A percentile compares a stretch with the other conserved stretches of the same genome.
Evolutionary conservation across 2,888 invertebrate genomes (phyloP).

Genomic region (Drosophila mayaguana): DNA sequence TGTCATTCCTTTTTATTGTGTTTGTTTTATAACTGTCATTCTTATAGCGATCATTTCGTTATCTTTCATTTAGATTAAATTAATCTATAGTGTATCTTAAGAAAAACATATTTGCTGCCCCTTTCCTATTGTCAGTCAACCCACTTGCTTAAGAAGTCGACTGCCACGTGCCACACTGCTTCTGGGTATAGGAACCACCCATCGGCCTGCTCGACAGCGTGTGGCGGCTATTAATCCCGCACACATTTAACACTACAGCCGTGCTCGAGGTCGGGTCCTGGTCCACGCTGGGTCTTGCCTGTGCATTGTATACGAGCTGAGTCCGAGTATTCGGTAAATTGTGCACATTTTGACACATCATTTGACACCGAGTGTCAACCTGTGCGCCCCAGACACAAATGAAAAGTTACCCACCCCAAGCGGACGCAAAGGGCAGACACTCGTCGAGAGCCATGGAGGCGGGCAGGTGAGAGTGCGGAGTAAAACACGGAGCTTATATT

Average conservation of each 20-base stretch:
- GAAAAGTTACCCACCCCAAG: conserved; percentile 62
- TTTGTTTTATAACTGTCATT: too few species aligned
- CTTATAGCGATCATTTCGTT: too few species aligned
- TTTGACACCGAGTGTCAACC: conserved; percentile 80
- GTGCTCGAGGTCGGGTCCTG: not conserved
- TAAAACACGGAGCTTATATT: conserved; percentile 54
- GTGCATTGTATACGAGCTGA: conserved; percentile 27
- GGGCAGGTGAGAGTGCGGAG: conserved; percentile 39
- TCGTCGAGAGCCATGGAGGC: conserved; percentile 5
- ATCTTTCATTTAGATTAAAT: too few species aligned
- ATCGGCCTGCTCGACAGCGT: conserved; percentile 41
- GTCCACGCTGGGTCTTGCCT: conserved; percentile 6
- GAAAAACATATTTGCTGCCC: not conserved
- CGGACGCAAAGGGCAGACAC: conserved; percentile 4
- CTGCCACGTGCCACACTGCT: conserved; percentile 8
- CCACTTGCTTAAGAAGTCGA: conserved; percentile 5
- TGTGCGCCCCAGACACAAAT: conserved; percentile 65
- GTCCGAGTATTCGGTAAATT: conserved; percentile 72
- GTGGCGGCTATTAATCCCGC: conserved; percentile 70
- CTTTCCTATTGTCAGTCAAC: not conserved
- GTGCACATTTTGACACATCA: conserved; percentile 82
- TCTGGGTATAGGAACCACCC: conserved; percentile 15
- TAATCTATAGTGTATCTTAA: too few species aligned
- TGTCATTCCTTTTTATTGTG: too few species aligned
- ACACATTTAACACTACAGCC: conserved; percentile 63